A percentile compares a stretch with the other conserved stretches of the same genome.
Evolutionary conservation across 2,113 vertebrate species (phyloP).

Genomic region (Salminus brasiliensis): DNA sequence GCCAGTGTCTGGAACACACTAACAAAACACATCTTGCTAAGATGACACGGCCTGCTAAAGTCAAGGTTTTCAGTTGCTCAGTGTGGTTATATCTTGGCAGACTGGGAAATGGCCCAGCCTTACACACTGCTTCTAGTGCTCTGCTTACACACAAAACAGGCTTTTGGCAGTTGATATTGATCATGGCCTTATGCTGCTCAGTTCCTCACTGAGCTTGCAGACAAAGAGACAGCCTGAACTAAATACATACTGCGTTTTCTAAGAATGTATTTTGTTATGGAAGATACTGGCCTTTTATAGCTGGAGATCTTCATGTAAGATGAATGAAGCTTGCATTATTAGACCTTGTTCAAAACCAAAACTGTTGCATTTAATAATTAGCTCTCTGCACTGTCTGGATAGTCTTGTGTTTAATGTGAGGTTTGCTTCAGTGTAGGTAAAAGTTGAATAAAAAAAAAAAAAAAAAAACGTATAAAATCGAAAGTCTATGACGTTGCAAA

Average conservation of each 20-base stretch:
- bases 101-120: slow-evolving; percentile 34
- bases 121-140: not conserved
- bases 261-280: not conserved
- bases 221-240: slow-evolving; percentile 33
- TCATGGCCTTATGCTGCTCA: slow-evolving; percentile 46
- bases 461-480: too few species aligned
- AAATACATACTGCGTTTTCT: slow-evolving; percentile 22
- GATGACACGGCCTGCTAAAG: slow-evolving; percentile 44
- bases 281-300: not conserved
- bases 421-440: too few species aligned
- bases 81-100: slow-evolving; percentile 40
- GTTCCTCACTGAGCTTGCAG: slow-evolving; percentile 18
- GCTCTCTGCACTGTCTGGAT: not conserved
- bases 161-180: slow-evolving; percentile 62
- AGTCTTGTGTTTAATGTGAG: too few species aligned
- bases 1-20: slow-evolving; percentile 54
- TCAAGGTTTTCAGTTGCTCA: slow-evolving; percentile 57
- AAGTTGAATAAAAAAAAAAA: too few species aligned
- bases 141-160: slow-evolving; percentile 45
- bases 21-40: slow-evolving; percentile 54
- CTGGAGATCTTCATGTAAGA: too few species aligned
- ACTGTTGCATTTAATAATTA: not conserved
- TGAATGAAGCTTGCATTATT: too few species aligned
- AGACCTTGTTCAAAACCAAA: not conserved
- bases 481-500: too few species aligned